Evolutionary conservation across 2,888 invertebrate genomes (phyloP).

Genomic region (Holacanthella duospinosa): DNA sequence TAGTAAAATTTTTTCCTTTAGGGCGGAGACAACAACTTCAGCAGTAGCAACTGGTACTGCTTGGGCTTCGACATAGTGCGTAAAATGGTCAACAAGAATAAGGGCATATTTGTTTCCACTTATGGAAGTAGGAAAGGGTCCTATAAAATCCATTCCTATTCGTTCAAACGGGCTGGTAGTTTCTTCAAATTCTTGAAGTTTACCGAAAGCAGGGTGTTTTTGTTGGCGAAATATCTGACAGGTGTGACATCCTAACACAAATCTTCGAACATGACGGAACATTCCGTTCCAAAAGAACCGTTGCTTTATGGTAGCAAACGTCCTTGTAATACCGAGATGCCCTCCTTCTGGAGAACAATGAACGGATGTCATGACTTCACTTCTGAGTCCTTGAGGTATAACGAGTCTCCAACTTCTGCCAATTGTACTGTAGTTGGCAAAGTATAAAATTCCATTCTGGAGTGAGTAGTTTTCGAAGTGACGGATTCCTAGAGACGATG

Average conservation of each 20-base stretch:
- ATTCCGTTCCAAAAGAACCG: slow-evolving; percentile 28
- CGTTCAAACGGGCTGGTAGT: slow-evolving; percentile 31
- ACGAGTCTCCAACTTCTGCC: slow-evolving; percentile 7
- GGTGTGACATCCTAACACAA: slow-evolving; percentile 17
- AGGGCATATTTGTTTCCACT: slow-evolving; percentile 23
- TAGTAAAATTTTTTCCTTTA: background rate
- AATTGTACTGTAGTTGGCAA: background rate
- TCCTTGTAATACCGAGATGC: slow-evolving; percentile 30
- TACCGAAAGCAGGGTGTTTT: slow-evolving; percentile 6
- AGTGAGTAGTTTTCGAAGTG: background rate
- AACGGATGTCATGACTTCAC: slow-evolving; percentile 9
- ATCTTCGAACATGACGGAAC: slow-evolving; percentile 16
- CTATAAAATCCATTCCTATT: slow-evolving; percentile 11
- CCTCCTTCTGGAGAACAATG: slow-evolving; percentile 18
- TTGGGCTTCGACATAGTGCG: slow-evolving; percentile 28
- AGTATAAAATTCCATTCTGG: slow-evolving; percentile 10
- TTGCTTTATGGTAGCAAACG: slow-evolving; percentile 13
- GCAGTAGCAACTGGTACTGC: slow-evolving; percentile 23
- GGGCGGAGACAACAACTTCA: background rate
- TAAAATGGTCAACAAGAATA: slow-evolving; percentile 29
- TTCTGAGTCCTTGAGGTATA: slow-evolving; percentile 9
- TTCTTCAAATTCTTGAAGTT: background rate
- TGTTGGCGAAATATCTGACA: slow-evolving; percentile 22
- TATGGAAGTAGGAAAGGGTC: slow-evolving; percentile 23
- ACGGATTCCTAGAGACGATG: background rate